Conservation (phyloP, 2,888 invertebrate species). For the Caenorhabditis zanzibari region DNA sequence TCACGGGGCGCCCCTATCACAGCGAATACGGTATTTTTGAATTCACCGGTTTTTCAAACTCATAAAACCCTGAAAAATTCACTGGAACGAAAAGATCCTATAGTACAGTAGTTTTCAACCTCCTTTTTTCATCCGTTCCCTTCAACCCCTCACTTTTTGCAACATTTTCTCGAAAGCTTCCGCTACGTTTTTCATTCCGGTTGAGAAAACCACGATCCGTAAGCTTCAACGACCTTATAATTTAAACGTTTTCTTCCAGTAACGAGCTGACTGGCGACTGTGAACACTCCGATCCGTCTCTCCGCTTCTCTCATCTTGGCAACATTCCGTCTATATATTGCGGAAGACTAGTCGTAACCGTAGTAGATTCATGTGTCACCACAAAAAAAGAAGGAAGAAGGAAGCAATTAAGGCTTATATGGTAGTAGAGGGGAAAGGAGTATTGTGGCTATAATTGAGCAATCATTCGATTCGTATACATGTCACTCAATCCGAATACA, state of each 20-base stretch:
- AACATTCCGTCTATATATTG: slow-evolving; percentile 25
- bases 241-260: slow-evolving; percentile 36
- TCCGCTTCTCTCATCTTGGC: slow-evolving; percentile 10
- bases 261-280: slow-evolving; percentile 32
- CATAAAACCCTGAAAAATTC: too few species aligned
- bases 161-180: background rate
- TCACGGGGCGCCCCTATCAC: too few species aligned
- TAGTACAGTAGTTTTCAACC: background rate
- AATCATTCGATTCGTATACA: slow-evolving; percentile 41
- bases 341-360: slow-evolving; percentile 43
- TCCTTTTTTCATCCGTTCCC: background rate
- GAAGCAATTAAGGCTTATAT: slow-evolving; percentile 48
- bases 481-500: slow-evolving; percentile 42
- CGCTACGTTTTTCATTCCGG: slow-evolving; percentile 28
- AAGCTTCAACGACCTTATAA: slow-evolving; percentile 45
- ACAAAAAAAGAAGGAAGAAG: slow-evolving; percentile 23
- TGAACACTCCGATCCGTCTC: too few species aligned
- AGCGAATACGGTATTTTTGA: too few species aligned
- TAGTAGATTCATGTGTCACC: slow-evolving; percentile 44
- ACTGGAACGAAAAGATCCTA: too few species aligned
- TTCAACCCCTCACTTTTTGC: background rate
- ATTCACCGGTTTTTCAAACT: too few species aligned
- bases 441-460: slow-evolving; percentile 48
- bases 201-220: slow-evolving; percentile 21
- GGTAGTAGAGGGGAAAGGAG: slow-evolving; percentile 32